Evolutionary conservation across 2,797 vertebrate species (phyloP), one percentile per base, ranked within the genome.

Genomic region (Gouania willdenowi): DNA sequence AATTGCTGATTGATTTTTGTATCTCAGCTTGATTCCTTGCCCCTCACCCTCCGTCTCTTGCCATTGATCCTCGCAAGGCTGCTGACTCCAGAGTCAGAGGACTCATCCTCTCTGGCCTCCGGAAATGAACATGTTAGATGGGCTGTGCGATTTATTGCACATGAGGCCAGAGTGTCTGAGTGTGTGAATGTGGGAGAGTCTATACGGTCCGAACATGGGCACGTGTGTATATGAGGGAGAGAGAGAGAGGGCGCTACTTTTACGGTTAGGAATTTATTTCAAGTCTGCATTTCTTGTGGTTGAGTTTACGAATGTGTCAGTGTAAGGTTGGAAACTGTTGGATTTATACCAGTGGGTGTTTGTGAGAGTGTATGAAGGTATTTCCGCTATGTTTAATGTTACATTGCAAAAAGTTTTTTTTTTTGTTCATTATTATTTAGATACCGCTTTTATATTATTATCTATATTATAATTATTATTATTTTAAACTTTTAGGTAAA

Each of bases 1-100:
- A 89, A 87, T 86, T 84, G 81, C 83, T 86, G 84, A 91, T 91
- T 89, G 88, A 90, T 90, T 90, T 90, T 86, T 82, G 82, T 81
- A 84, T 87, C 78, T 84, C 73, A 38, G 82, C 82, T 89, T 83
- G 66, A 88, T 87, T 85, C 79, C 56, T 72, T 72, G 76, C 75
- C 75, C 77, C 79, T 83, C 72, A 35, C 79, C 79, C 81, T 69
- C 72, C 68, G 71, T 84, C 84, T 87, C 75, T 69, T 48, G 71
- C 80, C 83, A 89, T 89, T 89, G 87, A 90, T 90, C 83, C 71
- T 77, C 79, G 79, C 80, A 81, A 86, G 84, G 79, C 83, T 89
- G 88, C 87, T 88, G 88, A 90, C 84, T 86, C 81, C 69, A 81
- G 76, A 86, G 74, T 86, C 81, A 80, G 81, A 80, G 75, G 81